phyloP scores from a whole-genome alignment of 2,797 vertebrate species.

The Helostoma temminkii region DNA sequence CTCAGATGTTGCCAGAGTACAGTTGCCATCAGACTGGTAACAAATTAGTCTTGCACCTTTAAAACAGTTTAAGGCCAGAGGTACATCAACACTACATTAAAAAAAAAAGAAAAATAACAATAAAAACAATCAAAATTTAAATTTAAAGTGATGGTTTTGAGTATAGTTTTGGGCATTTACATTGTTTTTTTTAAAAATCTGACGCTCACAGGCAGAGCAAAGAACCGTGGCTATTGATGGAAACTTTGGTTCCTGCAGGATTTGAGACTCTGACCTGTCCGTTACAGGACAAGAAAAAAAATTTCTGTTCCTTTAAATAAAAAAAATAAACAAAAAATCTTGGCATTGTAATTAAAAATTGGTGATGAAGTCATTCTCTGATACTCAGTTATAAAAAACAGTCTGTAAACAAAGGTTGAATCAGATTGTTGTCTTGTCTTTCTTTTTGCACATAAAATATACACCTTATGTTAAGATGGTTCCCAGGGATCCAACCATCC shows the following conservation, averaged over 20 bases:
- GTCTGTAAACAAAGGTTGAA: slow-evolving; percentile 51
- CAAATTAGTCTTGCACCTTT: slow-evolving; percentile 51
- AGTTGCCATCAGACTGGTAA: slow-evolving; percentile 16
- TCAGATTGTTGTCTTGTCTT: slow-evolving; percentile 24
- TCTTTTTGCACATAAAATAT: slow-evolving; percentile 60
- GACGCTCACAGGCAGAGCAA: neutral
- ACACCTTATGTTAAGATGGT: slow-evolving; percentile 54
- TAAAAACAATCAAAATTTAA: slow-evolving; percentile 29
- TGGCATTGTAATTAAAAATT: slow-evolving; percentile 5
- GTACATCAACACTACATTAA: slow-evolving; percentile 51
- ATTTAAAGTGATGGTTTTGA: slow-evolving; percentile 19
- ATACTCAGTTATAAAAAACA: slow-evolving; percentile 29
- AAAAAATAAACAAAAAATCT: slow-evolving; percentile 28
- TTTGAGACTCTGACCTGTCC: slow-evolving; percentile 4
- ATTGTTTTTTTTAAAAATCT: neutral
- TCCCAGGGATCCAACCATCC: slow-evolving; percentile 19
- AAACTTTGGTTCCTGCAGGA: slow-evolving; percentile 37
- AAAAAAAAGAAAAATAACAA: slow-evolving; percentile 19
- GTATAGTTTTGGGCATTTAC: slow-evolving; percentile 47
- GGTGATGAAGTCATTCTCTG: slow-evolving; percentile 6
- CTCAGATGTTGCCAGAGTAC: slow-evolving; percentile 18
- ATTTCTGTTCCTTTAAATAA: neutral
- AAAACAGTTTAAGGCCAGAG: slow-evolving; percentile 80
- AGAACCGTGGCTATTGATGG: slow-evolving; percentile 8
- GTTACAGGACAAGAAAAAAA: slow-evolving; percentile 6